Evolutionary conservation across 2,888 invertebrate genomes (phyloP), one percentile per base, ranked within the genome.

Genomic region (Uropetala carovei): DNA sequence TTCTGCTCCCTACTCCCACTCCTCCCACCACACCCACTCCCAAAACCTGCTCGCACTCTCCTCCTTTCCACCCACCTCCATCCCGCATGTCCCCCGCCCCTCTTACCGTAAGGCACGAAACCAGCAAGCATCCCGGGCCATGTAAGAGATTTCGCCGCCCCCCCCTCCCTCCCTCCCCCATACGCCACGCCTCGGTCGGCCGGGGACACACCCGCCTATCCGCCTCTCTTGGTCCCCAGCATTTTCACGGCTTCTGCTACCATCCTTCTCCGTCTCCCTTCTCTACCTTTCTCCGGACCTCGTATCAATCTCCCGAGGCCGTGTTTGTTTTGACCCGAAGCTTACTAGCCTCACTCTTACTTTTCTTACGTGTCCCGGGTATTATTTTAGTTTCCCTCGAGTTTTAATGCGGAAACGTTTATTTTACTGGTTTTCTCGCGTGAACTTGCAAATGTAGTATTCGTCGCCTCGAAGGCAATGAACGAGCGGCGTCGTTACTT

Each of bases 241-340:
- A n/a, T 57, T 86, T 59, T 59, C 59, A 59, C 85, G 85, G 59
- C 59, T 57, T 86, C 60, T 59, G 86, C 30, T 30, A 30, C 18
- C 86, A 64, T 86, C 86, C 16, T 16, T 60, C 43, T 56, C 27
- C 16, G 22, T 14, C 86, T 43, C 43, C 60, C 30, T 30, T 18
- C 56, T 18, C 82, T 43, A 43, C 14, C 43, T 43, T 11, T 43
- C 30, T 22, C 9, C 89, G 89, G 89, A 60, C 64, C 43, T 30
- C n/a, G 89, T 64, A 89, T 89, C 89, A 89, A 89, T 89, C 64
- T 64, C 64, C 89, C 60, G 68, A 60, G n/a, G 43, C 64, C 64
- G 43, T 64, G 68, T 89, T 89, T 89, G 56, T 64, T 89, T 43
- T 68, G 64, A 64, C 89, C 89, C 43, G 30, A 86, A 30, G 86